phyloP scores from a whole-genome alignment of 2,113 vertebrate genomes.

The Pungitius pungitius region DNA sequence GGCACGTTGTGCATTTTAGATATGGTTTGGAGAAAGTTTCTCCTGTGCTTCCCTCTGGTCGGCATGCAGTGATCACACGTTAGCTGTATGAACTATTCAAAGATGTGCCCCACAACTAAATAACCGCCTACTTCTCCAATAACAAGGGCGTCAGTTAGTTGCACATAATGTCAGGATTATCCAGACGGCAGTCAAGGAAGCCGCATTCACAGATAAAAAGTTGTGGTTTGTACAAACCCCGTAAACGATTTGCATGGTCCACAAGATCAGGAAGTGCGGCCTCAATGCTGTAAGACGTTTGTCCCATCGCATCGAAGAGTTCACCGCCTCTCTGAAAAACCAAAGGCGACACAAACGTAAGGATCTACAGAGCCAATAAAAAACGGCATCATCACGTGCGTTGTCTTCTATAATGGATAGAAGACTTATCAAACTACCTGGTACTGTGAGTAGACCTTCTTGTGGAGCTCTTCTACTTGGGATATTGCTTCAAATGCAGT shows the following conservation, averaged over 20 bases:
- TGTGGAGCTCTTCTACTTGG: slow-evolving; percentile 70
- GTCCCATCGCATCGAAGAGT: slow-evolving; percentile 63
- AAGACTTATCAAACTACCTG: slow-evolving; percentile 56
- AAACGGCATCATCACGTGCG: background rate
- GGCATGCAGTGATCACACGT: background rate
- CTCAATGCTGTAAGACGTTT: slow-evolving; percentile 62
- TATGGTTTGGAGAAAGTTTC: background rate
- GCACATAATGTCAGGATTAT: background rate
- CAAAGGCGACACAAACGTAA: background rate
- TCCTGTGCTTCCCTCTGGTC: background rate
- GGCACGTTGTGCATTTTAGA: background rate
- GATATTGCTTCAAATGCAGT: slow-evolving; percentile 71
- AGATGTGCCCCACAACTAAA: background rate
- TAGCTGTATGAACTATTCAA: background rate
- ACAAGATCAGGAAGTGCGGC: slow-evolving; percentile 53
- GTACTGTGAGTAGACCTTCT: slow-evolving; percentile 67
- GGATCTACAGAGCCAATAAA: background rate
- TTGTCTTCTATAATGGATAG: background rate
- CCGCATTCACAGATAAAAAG: background rate
- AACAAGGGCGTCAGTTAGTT: background rate
- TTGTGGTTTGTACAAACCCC: slow-evolving; percentile 62
- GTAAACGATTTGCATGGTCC: slow-evolving; percentile 42
- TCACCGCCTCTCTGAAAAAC: slow-evolving; percentile 54
- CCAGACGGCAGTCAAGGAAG: background rate
- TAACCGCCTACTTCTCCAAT: no score